Evolutionary conservation across 1,140 invertebrate genomes (phyloP).

Genomic region (Drosophila malerkotliana): DNA sequence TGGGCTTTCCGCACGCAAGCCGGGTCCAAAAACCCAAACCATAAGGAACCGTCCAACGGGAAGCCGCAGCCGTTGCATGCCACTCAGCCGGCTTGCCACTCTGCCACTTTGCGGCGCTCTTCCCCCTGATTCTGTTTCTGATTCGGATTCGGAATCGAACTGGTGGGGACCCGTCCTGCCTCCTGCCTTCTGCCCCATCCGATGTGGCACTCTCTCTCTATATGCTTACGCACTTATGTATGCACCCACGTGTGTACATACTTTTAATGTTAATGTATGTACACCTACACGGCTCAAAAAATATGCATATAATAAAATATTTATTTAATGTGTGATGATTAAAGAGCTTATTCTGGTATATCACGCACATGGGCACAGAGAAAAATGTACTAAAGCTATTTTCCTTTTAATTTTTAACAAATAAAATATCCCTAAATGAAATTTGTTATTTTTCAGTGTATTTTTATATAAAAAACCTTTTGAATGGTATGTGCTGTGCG

Average conservation of each 20-base stretch:
- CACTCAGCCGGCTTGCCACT: slow-evolving; percentile 39
- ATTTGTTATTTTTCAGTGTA: slow-evolving; percentile 11
- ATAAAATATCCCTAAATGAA: not conserved
- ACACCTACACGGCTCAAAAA: slow-evolving; percentile 25
- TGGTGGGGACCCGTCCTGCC: not conserved
- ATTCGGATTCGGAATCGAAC: slow-evolving; percentile 32
- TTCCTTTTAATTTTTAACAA: no score
- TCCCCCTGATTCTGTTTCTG: slow-evolving; percentile 10
- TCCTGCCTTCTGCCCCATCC: slow-evolving; percentile 18
- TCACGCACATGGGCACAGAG: slow-evolving; percentile 30
- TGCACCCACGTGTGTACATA: slow-evolving; percentile 30
- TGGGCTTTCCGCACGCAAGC: slow-evolving; percentile 74
- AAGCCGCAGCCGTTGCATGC: slow-evolving; percentile 70
- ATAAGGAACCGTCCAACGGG: slow-evolving; percentile 51
- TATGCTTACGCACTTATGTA: slow-evolving; percentile 42
- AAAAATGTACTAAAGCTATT: not conserved
- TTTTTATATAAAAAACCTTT: slow-evolving; percentile 9
- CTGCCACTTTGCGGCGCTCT: slow-evolving; percentile 1
- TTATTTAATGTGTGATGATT: slow-evolving; percentile 44
- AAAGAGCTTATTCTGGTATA: slow-evolving; percentile 20
- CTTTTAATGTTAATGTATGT: slow-evolving; percentile 22
- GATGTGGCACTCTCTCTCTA: slow-evolving; percentile 39
- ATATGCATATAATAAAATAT: slow-evolving; percentile 27
- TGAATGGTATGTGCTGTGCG: slow-evolving; percentile 26
- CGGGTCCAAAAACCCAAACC: slow-evolving; percentile 21